Conservation (phyloP, 2,888 invertebrate genomes). For the Eupithecia exiguata region DNA sequence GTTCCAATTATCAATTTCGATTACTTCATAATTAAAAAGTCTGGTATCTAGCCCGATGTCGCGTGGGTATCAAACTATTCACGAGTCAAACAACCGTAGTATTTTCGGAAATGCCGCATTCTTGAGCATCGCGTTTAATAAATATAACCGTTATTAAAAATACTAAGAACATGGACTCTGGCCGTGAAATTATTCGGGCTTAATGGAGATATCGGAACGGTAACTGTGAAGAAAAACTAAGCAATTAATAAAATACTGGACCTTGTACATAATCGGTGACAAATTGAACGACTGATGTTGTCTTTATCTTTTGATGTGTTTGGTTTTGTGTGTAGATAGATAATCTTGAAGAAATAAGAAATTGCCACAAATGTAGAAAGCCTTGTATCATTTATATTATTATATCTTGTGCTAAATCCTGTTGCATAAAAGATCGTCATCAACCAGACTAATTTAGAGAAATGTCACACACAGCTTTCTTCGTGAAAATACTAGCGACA, state of each 20-base stretch:
- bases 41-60: constrained; percentile 21
- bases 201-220: not conserved
- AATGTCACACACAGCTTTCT: constrained; percentile 20
- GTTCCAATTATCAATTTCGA: not conserved
- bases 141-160: constrained; percentile 42
- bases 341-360: not conserved
- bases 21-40: constrained; percentile 27
- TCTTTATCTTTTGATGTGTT: not conserved
- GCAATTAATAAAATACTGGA: not conserved
- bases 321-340: not conserved
- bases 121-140: constrained; percentile 42
- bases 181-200: constrained; percentile 34
- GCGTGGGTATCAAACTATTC: constrained; percentile 46
- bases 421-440: not conserved
- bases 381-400: not conserved
- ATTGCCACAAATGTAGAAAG: not conserved
- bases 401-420: not conserved
- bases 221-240: not conserved
- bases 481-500: constrained; percentile 24
- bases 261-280: not conserved
- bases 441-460: constrained; percentile 1
- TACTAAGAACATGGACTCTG: constrained; percentile 31
- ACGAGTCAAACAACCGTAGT: constrained; percentile 44
- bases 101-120: constrained; percentile 54
- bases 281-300: not conserved